Evolutionary conservation across 2,888 invertebrate genomes (phyloP), one percentile per base, ranked within the genome.

Genomic region (Drosophila austrosaltans): DNA sequence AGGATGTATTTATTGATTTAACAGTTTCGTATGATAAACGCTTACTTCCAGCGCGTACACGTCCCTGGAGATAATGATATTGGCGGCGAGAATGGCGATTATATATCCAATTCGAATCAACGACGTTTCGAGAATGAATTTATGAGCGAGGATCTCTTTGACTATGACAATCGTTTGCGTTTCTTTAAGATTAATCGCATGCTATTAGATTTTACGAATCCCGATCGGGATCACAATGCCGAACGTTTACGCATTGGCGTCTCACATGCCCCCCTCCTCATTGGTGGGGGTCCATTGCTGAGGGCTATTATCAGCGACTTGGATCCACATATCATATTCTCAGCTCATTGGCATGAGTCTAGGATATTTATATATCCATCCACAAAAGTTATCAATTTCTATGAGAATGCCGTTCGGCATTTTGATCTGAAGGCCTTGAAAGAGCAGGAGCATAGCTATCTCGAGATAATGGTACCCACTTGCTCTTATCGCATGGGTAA

Each of bases 401-500:
- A 92, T 77, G 90, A 91, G 62, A 85, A 88, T 32, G 77, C 84
- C 6, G 82, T 92, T 3, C 78, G 89, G 57, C 87, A 87, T 60
- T 92, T 90, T 39, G 89, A 92, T 79, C 72, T 92, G 36, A 81
- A 89, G 20, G 70, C 78, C 10, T 61, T 92, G 2, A 92, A 92
- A 56, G 87, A 89, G 61, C 79, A 90, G 66, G 89, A 91, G 16
- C 91, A 92, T 67, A 90, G 91, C 20, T 90, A 95, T 71, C 93
- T 95, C 82, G 98, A 99, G 93, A 94, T 99, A 59, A 95, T 96
- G 92, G 96, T 98, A 77, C 99, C 99, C 2, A 98, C 99, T 0
- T 98, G 97, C 90, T 98, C 98, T 0, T 99, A 99, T 91, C 94
- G 99, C 84, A 99, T 99, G 99, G 99, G 99, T 1, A 97, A 96